A percentile compares a stretch with the other conserved stretches of the same genome.
Evolutionary conservation across 2,797 vertebrate genomes (phyloP).

Genomic region (Eleutherodactylus coqui): DNA sequence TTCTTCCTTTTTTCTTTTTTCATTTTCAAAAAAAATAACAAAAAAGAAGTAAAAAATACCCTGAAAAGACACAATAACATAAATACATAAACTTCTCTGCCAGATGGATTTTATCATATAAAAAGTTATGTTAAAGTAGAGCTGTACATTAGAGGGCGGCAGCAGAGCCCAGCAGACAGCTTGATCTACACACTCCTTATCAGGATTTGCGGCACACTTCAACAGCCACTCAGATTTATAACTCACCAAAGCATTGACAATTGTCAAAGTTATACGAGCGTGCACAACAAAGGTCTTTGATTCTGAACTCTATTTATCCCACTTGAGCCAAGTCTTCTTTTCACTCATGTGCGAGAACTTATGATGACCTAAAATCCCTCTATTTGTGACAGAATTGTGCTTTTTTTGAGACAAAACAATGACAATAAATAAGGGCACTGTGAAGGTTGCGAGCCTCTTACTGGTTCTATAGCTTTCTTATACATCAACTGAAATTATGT

Average conservation of each 20-base stretch:
- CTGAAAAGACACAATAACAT: neutral
- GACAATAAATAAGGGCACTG: conserved; percentile 17
- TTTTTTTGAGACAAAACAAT: conserved; percentile 10
- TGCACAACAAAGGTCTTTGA: conserved; percentile 52
- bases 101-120: conserved; percentile 25
- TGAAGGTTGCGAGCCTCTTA: conserved; percentile 34
- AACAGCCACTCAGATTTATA: conserved; percentile 54
- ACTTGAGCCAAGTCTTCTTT: conserved; percentile 56
- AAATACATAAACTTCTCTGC: neutral
- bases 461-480: neutral
- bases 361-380: neutral
- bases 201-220: conserved; percentile 52
- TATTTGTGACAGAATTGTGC: accelerated
- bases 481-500: neutral
- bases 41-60: neutral
- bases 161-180: neutral
- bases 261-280: conserved; percentile 54
- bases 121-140: conserved; percentile 10
- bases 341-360: neutral
- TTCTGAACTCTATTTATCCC: neutral
- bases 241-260: conserved; percentile 54
- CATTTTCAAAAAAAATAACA: neutral
- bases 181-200: conserved; percentile 51
- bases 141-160: conserved; percentile 28
- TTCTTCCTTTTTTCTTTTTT: neutral